Evolutionary conservation across 1,140 invertebrate species (phyloP).

Genomic region (Apocrypta bakeri): DNA sequence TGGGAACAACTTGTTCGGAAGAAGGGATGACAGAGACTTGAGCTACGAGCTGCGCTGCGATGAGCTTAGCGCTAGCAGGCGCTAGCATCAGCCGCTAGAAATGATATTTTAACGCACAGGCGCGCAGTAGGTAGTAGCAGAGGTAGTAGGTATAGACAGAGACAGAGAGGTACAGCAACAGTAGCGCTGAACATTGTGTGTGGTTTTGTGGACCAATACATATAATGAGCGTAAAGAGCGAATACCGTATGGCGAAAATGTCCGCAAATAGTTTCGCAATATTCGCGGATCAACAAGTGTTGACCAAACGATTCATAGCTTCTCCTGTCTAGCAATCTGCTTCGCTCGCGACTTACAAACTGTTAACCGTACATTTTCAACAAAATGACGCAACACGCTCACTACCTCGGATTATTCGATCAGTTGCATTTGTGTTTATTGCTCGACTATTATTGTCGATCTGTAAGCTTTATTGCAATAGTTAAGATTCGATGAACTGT

Average conservation of each 20-base stretch:
- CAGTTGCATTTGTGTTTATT: conserved; percentile 33
- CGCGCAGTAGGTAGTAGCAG: neutral
- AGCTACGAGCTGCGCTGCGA: neutral
- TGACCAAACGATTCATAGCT: neutral
- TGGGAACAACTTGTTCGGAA: no score
- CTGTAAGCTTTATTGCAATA: neutral
- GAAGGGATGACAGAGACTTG: no score
- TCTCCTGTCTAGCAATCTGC: neutral
- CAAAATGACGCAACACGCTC: conserved; percentile 47
- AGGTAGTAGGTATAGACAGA: neutral
- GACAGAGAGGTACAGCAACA: neutral
- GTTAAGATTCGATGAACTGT: conserved; percentile 4
- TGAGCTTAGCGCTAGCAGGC: no score
- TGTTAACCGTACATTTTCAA: conserved; percentile 22
- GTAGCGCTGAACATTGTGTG: neutral
- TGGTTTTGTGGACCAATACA: neutral
- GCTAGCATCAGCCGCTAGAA: no score
- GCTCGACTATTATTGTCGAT: neutral
- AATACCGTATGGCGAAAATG: conserved; percentile 49
- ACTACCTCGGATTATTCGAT: conserved; percentile 25
- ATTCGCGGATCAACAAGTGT: conserved; percentile 10
- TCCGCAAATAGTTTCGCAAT: conserved; percentile 5
- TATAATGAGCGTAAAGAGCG: neutral
- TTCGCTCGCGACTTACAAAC: neutral
- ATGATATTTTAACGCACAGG: neutral